These are phyloP conservation scores for Molossus alvarezi DNA, from an alignment of 2,797 vertebrate genomes.

Conservation along the genomic window DNA sequence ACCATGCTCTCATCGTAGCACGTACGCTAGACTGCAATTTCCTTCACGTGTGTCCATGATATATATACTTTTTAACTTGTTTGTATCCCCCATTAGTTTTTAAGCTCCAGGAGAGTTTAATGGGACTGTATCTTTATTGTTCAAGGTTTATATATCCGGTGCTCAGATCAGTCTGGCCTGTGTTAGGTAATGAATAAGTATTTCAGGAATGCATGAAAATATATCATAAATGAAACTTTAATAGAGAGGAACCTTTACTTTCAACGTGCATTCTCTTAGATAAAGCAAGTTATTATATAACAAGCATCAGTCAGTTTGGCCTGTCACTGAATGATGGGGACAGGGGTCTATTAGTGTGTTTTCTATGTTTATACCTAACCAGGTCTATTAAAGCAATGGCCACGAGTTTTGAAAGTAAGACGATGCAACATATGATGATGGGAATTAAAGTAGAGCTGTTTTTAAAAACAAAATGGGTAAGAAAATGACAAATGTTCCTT, in stretches of 20 bases:
- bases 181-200: slow-evolving; percentile 37
- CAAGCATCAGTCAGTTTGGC: slow-evolving; percentile 1
- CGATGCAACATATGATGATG: slow-evolving; percentile 19
- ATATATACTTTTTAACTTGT: neutral
- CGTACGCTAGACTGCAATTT: neutral
- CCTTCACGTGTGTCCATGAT: neutral
- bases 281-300: slow-evolving; percentile 38
- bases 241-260: slow-evolving; percentile 5
- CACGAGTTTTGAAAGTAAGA: slow-evolving; percentile 61
- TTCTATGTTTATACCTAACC: neutral
- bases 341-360: neutral
- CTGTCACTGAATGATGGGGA: neutral
- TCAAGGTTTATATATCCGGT: slow-evolving; percentile 21
- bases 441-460: slow-evolving; percentile 63
- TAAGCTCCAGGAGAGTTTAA: slow-evolving; percentile 34
- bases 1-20: accelerated
- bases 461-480: slow-evolving; percentile 61
- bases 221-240: neutral
- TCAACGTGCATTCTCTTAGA: neutral
- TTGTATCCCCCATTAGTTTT: slow-evolving; percentile 35
- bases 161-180: neutral
- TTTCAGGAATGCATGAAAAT: slow-evolving; percentile 53
- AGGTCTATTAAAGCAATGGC: slow-evolving; percentile 46
- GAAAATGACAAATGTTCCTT: slow-evolving; percentile 41
- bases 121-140: slow-evolving; percentile 6